These are phyloP conservation scores for Telmatherina bonti DNA, from an alignment of 2,797 vertebrate genomes.

Conservation along the genomic window DNA sequence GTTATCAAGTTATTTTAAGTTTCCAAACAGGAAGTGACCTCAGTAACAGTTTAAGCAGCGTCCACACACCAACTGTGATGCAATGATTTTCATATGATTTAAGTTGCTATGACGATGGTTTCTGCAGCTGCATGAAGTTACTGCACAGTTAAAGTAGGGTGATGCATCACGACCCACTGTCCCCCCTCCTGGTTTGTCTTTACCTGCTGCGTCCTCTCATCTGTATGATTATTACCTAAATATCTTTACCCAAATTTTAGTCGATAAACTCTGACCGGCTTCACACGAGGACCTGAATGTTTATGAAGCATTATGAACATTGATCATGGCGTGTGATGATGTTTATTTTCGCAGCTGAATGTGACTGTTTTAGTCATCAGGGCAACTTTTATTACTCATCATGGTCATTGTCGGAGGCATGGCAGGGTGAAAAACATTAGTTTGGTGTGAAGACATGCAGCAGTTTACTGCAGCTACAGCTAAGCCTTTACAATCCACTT, in stretches of 20 bases:
- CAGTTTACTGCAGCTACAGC: no score
- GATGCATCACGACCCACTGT: background rate
- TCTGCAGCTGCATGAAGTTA: background rate
- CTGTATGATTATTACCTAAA: background rate
- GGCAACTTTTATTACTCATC: no score
- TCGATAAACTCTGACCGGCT: background rate
- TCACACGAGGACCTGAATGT: no score
- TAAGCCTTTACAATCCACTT: background rate
- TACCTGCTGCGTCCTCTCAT: background rate
- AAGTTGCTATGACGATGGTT: background rate
- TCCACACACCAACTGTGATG: background rate
- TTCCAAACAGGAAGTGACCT: background rate
- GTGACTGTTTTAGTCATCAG: no score
- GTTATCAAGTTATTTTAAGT: background rate
- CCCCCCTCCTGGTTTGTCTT: background rate
- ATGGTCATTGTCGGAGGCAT: no score
- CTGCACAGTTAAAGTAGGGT: background rate
- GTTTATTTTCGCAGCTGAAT: no score
- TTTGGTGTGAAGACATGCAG: no score
- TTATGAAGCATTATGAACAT: no score
- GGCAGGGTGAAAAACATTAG: no score
- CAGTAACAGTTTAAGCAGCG: background rate
- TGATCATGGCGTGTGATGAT: no score
- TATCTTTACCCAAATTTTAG: background rate
- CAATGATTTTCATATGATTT: background rate